Base-by-base conservation (phyloP, 2,113 vertebrate species). In the Plestiodon gilberti region DNA sequence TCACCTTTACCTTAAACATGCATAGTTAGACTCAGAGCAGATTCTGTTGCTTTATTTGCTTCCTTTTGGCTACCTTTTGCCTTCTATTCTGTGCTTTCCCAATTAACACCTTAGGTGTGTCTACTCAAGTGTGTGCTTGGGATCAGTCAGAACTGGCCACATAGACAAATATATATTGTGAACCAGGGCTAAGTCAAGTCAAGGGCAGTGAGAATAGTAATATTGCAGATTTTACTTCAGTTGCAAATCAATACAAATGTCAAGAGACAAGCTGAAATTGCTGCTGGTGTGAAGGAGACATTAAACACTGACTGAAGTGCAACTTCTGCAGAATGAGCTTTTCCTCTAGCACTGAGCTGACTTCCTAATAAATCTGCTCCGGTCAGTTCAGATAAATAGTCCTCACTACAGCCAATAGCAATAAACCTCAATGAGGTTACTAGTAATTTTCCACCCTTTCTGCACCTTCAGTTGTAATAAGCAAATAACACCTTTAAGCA, bases 181-280 rank as follows among this genome's bases (percentile, higher is more conserved):
- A 73, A 48, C 57, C 15, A 52, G 67, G 67, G 23, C 69, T 74
- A 86, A 28, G 48, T 38, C 25, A 87, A 90, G 28, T 67, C 23
- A 92, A 85, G 14, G 20, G 59, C 2, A 69, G 11, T 8, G 35
- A 75, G 86, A 90, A 55, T 13, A 82, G 30, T 28, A 85, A 3
- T 81, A 76, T 61, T 74, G 61, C 40, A 84, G 20, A 70, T 79
- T 91, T 88, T n/a, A 77, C 33, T 52, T 83, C 22, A 61, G 33
- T 38, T 87, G 43, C 77, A 88, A 85, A 89, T 55, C 83, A 0
- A 0, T 76, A 28, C 5, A 40, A 48, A 89, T 83, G 59, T 84
- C 77, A 80, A 85, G 70, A 89, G 52, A 86, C 35, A 83, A 86
- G 84, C 20, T 69, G 55, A 81, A 92, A 86, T 78, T 43, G 84